phyloP scores from a whole-genome alignment of 2,797 vertebrate genomes.

The Enteromius argenteus region DNA sequence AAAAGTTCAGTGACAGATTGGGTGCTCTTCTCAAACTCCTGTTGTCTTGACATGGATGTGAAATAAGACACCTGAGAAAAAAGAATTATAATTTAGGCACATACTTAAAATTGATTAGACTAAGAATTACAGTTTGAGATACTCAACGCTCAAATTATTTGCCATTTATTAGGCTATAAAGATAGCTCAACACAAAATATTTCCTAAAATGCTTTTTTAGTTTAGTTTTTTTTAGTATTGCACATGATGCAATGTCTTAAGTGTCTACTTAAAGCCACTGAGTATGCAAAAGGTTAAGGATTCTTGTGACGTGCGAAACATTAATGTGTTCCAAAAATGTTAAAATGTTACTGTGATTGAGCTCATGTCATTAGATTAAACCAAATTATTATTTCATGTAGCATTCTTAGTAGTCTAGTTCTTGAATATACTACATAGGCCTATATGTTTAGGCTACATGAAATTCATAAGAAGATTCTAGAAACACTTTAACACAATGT shows the following conservation, averaged over 20 bases:
- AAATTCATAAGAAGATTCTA: background rate
- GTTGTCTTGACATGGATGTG: conserved; percentile 84
- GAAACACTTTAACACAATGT: background rate
- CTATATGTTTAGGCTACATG: background rate
- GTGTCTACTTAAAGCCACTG: background rate
- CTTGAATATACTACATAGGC: background rate
- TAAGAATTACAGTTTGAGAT: background rate
- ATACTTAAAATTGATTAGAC: background rate
- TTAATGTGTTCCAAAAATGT: background rate
- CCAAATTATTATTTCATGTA: background rate
- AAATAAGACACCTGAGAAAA: conserved; percentile 79
- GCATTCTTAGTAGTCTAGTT: background rate
- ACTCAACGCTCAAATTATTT: background rate
- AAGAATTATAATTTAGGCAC: background rate
- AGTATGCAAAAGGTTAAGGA: background rate
- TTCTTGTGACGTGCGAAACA: background rate
- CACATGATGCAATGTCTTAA: background rate
- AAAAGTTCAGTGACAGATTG: conserved; percentile 78
- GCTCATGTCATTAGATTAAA: background rate
- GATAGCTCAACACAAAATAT: background rate
- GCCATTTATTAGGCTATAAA: background rate
- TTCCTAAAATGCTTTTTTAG: background rate
- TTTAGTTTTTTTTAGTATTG: too few species aligned
- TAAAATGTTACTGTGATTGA: background rate
- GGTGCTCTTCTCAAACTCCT: conserved; percentile 82